Conservation (phyloP, 1,140 invertebrate species). For the Planococcus citri region DNA sequence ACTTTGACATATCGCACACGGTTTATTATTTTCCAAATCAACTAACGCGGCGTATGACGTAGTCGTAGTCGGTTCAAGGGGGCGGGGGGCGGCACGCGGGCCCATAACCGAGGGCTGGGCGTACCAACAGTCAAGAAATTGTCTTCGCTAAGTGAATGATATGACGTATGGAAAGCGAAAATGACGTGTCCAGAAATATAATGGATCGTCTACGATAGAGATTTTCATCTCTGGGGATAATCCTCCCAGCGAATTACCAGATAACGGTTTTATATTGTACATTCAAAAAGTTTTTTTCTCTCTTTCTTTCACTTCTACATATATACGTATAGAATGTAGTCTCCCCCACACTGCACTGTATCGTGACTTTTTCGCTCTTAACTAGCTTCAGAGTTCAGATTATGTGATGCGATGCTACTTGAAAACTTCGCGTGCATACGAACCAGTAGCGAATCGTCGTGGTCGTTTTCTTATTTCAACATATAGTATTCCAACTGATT, state of each 20-base stretch:
- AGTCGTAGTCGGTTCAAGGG: too few species aligned
- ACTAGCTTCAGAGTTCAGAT: too few species aligned
- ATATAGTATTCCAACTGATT: too few species aligned
- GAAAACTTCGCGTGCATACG: too few species aligned
- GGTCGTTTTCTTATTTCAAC: too few species aligned
- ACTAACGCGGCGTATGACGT: not conserved
- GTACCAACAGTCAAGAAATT: not conserved
- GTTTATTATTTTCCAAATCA: not conserved
- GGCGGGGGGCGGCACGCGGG: too few species aligned
- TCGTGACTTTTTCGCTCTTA: too few species aligned
- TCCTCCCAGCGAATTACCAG: not conserved
- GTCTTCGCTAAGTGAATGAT: not conserved
- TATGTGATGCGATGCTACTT: too few species aligned
- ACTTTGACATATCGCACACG: not conserved
- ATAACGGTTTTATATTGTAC: conserved; percentile 7
- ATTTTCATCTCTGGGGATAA: not conserved
- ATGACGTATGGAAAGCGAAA: not conserved
- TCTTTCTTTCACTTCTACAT: too few species aligned
- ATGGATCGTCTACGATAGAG: conserved; percentile 1
- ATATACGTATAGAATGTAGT: too few species aligned
- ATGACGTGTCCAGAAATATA: conserved; percentile 2
- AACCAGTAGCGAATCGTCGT: too few species aligned
- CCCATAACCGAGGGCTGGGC: too few species aligned
- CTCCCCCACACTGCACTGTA: not conserved
- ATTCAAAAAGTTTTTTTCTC: not conserved